phyloP scores from a whole-genome alignment of 2,113 vertebrate species.

The Pseudorasbora parva region DNA sequence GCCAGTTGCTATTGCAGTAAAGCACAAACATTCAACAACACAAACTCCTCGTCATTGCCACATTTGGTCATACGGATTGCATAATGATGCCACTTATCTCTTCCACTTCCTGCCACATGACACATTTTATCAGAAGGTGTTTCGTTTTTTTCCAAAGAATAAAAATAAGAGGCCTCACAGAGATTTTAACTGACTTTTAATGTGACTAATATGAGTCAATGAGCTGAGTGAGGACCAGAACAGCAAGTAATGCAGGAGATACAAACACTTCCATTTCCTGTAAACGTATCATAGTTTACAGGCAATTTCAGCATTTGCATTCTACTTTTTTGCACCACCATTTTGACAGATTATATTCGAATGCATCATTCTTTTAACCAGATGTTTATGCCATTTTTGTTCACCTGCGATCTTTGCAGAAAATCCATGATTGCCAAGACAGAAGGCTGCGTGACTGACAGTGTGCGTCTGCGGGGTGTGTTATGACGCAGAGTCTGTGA shows the following conservation, averaged over 20 bases:
- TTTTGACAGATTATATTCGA: not conserved
- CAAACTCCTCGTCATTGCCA: not conserved
- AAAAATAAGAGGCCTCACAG: not conserved
- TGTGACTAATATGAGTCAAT: slow-evolving; percentile 15
- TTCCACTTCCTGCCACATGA: slow-evolving; percentile 17
- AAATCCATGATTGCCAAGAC: slow-evolving; percentile 7
- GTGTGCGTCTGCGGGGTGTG: slow-evolving; percentile 32
- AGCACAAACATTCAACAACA: slow-evolving; percentile 21
- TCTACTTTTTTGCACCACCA: not conserved
- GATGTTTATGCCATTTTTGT: slow-evolving; percentile 24
- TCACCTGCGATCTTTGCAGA: slow-evolving; percentile 22
- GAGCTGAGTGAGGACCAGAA: not conserved
- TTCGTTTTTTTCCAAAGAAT: not conserved
- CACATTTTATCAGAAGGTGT: slow-evolving; percentile 3
- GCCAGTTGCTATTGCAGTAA: slow-evolving; percentile 58
- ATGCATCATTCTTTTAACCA: slow-evolving; percentile 17
- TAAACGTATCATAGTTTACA: slow-evolving; percentile 1
- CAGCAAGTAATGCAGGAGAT: not conserved
- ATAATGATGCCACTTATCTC: not conserved
- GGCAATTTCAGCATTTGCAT: slow-evolving; percentile 2
- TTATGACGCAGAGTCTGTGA: slow-evolving; percentile 41
- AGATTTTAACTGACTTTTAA: not conserved
- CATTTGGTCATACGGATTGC: no score
- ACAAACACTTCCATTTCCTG: slow-evolving; percentile 11
- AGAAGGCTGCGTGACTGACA: slow-evolving; percentile 44